These are phyloP conservation scores for Sarcophaga carnaria DNA, from an alignment of 2,888 invertebrate species.

Conservation along the genomic window DNA sequence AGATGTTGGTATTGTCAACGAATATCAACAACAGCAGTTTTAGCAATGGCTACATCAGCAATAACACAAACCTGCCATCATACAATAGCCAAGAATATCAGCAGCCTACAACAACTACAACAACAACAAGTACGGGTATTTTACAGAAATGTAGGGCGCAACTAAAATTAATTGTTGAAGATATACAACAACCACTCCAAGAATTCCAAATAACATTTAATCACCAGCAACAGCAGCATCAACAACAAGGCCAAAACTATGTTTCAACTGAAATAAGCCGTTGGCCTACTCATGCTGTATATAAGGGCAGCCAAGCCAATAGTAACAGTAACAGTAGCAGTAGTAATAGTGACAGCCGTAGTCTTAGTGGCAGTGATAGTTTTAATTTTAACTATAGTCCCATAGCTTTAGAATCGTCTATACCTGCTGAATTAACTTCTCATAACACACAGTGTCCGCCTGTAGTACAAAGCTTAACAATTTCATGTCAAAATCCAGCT, in stretches of 20 bases:
- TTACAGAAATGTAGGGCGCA: conserved; percentile 74
- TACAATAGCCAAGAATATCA: conserved; percentile 24
- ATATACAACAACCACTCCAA: conserved; percentile 76
- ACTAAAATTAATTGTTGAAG: conserved; percentile 75
- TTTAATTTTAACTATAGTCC: conserved; percentile 73
- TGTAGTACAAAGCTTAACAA: conserved; percentile 54
- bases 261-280: background rate
- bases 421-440: conserved; percentile 3
- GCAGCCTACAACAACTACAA: conserved; percentile 29
- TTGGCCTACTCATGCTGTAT: conserved; percentile 33
- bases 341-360: conserved; percentile 31
- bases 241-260: background rate
- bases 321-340: conserved; percentile 33
- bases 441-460: conserved; percentile 10
- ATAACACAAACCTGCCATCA: conserved; percentile 46
- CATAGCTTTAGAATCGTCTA: conserved; percentile 56
- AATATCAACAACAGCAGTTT: conserved; percentile 20
- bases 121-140: background rate
- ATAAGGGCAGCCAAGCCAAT: conserved; percentile 28
- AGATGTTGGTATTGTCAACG: conserved; percentile 17
- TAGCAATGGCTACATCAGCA: conserved; percentile 5
- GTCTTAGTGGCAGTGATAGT: conserved; percentile 35
- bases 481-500: conserved; percentile 43
- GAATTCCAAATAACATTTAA: conserved; percentile 79
- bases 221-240: conserved; percentile 65